Conservation (phyloP, 2,113 vertebrate species). For the Ranitomeya variabilis region DNA sequence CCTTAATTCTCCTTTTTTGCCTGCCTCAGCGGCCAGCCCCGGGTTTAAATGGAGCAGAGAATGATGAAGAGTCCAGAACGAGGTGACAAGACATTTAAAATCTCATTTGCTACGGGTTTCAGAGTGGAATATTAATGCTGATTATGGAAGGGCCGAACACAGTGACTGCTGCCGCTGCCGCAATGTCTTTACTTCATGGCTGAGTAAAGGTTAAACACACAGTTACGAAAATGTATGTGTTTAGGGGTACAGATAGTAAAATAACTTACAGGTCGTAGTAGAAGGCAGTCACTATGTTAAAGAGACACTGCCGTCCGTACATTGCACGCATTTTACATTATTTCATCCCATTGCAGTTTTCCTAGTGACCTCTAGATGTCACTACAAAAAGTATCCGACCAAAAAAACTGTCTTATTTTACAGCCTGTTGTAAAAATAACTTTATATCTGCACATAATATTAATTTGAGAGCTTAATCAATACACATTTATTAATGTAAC, state of each 20-base stretch:
- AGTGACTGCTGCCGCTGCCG: neutral
- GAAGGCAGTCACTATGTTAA: too few species aligned
- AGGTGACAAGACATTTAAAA: conserved; percentile 50
- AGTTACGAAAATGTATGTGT: neutral
- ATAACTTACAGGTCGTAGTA: too few species aligned
- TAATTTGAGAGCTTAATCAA: neutral
- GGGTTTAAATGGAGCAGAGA: conserved; percentile 35
- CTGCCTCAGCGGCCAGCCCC: neutral
- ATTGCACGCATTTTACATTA: neutral
- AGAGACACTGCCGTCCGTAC: neutral
- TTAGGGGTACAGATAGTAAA: neutral
- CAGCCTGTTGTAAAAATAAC: neutral
- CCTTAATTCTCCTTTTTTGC: conserved; percentile 11
- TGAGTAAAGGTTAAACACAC: conserved; percentile 20
- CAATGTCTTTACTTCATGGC: neutral
- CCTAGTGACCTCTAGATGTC: neutral
- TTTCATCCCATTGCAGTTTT: neutral
- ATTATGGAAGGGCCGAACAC: conserved; percentile 7
- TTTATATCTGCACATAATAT: neutral
- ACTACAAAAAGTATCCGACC: neutral
- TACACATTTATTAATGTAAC: neutral
- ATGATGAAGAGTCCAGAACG: conserved; percentile 40
- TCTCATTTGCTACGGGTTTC: conserved; percentile 47
- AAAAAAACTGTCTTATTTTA: neutral
- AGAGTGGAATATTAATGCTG: conserved; percentile 51